Evolutionary conservation across 2,797 vertebrate species (phyloP).

Genomic region (Coccyzus lansbergi): DNA sequence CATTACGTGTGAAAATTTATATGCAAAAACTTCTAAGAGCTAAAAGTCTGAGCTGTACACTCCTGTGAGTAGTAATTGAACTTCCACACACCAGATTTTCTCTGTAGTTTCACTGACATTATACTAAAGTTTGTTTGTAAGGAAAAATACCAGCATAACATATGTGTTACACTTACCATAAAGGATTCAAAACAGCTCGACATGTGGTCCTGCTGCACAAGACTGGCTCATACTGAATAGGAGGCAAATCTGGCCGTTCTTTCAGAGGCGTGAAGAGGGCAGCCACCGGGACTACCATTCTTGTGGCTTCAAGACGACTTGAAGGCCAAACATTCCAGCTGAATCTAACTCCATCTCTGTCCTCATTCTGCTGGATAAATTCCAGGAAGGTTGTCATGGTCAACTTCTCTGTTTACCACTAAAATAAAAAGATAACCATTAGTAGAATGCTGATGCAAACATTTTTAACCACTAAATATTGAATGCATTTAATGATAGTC

Average conservation of each 20-base stretch:
- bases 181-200: slow-evolving; percentile 93
- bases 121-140: neutral
- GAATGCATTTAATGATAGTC: neutral
- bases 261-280: slow-evolving; percentile 90
- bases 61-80: neutral
- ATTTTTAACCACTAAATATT: neutral
- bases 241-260: slow-evolving; percentile 92
- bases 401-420: slow-evolving; percentile 61
- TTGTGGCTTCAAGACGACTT: slow-evolving; percentile 93
- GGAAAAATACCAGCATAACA: neutral
- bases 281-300: slow-evolving; percentile 95
- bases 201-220: slow-evolving; percentile 95
- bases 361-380: slow-evolving; percentile 97
- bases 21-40: neutral
- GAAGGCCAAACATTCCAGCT: slow-evolving; percentile 99
- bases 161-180: slow-evolving; percentile 82
- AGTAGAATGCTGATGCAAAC: neutral
- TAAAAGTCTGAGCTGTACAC: accelerated
- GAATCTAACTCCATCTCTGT: slow-evolving; percentile 94
- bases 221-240: slow-evolving; percentile 96
- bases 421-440: slow-evolving; percentile 30
- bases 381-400: slow-evolving; percentile 96
- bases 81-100: neutral
- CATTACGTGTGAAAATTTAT: neutral
- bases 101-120: neutral